phyloP scores from a whole-genome alignment of 2,113 vertebrate species.

The Malurus cyaneus region DNA sequence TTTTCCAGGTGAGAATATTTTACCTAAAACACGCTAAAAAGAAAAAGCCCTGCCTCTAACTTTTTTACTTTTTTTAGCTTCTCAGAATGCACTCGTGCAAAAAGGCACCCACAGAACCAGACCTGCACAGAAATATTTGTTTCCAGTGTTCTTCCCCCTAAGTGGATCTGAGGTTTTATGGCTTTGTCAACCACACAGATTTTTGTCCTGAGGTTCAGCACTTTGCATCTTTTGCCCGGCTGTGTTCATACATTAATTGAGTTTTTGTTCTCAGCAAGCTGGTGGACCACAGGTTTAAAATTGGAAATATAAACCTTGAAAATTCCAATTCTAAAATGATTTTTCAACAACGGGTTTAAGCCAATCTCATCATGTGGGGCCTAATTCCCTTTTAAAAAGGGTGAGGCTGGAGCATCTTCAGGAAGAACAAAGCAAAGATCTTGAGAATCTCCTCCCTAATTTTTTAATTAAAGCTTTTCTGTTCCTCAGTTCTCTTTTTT shows the following conservation, averaged over 20 bases:
- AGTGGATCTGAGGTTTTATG: neutral
- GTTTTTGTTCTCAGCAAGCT: neutral
- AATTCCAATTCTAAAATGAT: neutral
- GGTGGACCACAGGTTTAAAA: neutral
- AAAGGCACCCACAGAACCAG: neutral
- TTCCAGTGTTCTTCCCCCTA: neutral
- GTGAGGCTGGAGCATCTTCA: neutral
- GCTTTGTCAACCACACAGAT: neutral
- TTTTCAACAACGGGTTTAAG: neutral
- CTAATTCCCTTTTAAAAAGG: neutral
- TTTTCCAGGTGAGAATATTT: conserved; percentile 59
- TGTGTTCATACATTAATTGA: neutral
- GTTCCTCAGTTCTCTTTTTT: neutral
- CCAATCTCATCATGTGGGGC: neutral
- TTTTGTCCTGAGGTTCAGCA: neutral
- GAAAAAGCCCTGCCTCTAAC: neutral
- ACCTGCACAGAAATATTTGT: neutral
- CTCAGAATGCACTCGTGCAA: neutral
- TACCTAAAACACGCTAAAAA: neutral
- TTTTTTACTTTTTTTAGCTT: neutral
- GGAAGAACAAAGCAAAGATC: neutral
- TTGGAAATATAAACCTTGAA: neutral
- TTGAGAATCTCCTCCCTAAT: neutral
- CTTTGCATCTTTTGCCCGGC: neutral
- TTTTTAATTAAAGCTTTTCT: too few relatives aligned